Evolutionary conservation across 1,140 invertebrate genomes (phyloP).

Genomic region (Drosophila repletoides): DNA sequence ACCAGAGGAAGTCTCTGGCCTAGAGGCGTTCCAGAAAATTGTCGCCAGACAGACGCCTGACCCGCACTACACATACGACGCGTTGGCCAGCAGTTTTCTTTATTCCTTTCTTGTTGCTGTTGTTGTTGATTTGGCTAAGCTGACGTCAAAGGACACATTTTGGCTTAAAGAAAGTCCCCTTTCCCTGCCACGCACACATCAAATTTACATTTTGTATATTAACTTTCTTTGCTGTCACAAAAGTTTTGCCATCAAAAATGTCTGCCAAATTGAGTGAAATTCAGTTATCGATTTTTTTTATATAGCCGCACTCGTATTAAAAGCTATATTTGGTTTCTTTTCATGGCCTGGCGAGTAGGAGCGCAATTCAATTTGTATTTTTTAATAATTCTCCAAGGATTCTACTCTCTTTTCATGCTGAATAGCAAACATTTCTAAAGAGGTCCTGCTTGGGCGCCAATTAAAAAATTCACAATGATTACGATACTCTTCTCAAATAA

Average conservation of each 20-base stretch:
- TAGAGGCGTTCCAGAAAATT: background rate
- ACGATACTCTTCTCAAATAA: no score
- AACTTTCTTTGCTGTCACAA: background rate
- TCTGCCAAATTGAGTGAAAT: slow-evolving; percentile 32
- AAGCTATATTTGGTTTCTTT: slow-evolving; percentile 1
- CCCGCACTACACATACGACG: slow-evolving; percentile 24
- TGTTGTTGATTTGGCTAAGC: background rate
- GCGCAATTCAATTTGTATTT: no score
- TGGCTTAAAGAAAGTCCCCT: no score
- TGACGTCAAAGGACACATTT: background rate
- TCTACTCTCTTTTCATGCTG: no score
- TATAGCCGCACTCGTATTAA: slow-evolving; percentile 8
- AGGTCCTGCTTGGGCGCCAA: background rate
- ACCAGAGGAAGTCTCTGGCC: background rate
- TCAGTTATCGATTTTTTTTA: slow-evolving; percentile 54
- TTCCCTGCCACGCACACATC: slow-evolving; percentile 8
- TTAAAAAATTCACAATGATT: no score
- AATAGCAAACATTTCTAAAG: no score
- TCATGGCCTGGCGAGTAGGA: background rate
- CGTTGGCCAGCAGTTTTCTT: slow-evolving; percentile 7
- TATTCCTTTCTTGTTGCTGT: background rate
- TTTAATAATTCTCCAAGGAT: no score
- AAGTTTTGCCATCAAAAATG: slow-evolving; percentile 10
- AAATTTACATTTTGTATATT: slow-evolving; percentile 16
- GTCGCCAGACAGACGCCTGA: slow-evolving; percentile 45